A percentile compares a stretch with the other conserved stretches of the same genome.
phyloP scores from a whole-genome alignment of 92 coral and sea anemone species.

The Zoanthus gigantus region DNA sequence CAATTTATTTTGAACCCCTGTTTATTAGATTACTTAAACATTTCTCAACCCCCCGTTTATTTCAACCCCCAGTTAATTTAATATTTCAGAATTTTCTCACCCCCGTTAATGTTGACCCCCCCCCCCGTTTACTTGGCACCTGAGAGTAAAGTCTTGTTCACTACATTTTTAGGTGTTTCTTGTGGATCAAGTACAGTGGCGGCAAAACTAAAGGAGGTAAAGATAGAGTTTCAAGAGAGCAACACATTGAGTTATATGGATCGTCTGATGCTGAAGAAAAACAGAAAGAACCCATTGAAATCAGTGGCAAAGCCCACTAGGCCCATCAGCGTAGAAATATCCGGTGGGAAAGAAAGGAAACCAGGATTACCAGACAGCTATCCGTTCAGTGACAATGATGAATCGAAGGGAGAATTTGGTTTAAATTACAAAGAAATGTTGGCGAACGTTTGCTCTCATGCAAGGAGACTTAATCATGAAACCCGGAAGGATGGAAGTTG shows the following conservation, averaged over 20 bases:
- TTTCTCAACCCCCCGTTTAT: no score
- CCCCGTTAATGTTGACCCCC: no score
- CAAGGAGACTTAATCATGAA: constrained; percentile 5
- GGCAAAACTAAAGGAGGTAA: constrained; percentile 64
- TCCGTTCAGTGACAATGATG: constrained; percentile 20
- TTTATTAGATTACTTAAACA: no score
- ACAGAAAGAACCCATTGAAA: constrained; percentile 57
- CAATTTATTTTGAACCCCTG: no score
- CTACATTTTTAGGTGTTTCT: constrained; percentile 49
- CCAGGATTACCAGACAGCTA: neutral
- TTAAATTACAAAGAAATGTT: constrained; percentile 91
- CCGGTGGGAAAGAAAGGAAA: neutral
- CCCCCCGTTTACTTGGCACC: no score
- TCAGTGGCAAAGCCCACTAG: neutral
- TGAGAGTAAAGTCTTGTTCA: neutral
- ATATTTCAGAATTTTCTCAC: no score
- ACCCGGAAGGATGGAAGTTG: constrained; percentile 12
- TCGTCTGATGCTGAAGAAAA: constrained; percentile 88
- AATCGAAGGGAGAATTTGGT: constrained; percentile 53
- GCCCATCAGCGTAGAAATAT: constrained; percentile 15
- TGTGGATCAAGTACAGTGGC: constrained; percentile 79
- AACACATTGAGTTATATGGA: constrained; percentile 84
- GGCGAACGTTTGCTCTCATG: constrained; percentile 70
- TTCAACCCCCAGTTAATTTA: no score
- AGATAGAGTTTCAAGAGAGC: constrained; percentile 81